Base-by-base conservation (phyloP, 2,888 invertebrate genomes). In the Schizaphis graminum region DNA sequence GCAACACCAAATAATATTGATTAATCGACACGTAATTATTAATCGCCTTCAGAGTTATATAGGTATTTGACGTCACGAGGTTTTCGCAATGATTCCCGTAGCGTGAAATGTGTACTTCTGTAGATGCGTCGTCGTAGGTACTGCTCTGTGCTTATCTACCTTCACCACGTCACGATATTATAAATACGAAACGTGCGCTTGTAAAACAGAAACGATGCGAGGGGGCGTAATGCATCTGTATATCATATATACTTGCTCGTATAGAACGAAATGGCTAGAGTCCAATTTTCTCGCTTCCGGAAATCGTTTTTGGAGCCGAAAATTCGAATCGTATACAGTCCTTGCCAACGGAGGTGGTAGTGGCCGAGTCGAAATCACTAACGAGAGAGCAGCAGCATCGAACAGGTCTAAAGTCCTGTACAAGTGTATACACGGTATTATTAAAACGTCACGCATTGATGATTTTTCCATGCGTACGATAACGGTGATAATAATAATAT, bases 241-340 rank as follows among this genome's bases (percentile, higher is more conserved):
- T 24, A 35, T 77, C 77, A 77, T 77, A 44, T 44, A 35, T 10
- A 35, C 35, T 77, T 21, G 35, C 21, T 35, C 35, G 35, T 35
- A 77, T 8, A 77, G 21, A 77, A 77, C 1, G 35, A 21, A 21
- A 77, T 89, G 89, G 89, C 57, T 16, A 26, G 57, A 44, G 41
- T 89, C 57, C 89, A 89, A 89, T 89, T 89, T 89, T 89, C 57
- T 57, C 28, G 41, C 57, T 57, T 57, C 4, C 35, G 35, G 13
- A 44, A 57, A 57, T 57, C 57, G 41, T 89, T 57, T 57, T 56
- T 26, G 24, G n/a, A 41, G 41, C 26, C 41, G 3, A 53, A 88
- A 88, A 88, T 35, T 77, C 21, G 35, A 35, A 77, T 35, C 2
- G 77, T 35, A 16, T 35, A 77, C 77, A 21, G 16, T 67, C 0